Evolutionary conservation across 2,113 vertebrate species (phyloP), one percentile per base, ranked within the genome.

Genomic region (Sturnira hondurensis): DNA sequence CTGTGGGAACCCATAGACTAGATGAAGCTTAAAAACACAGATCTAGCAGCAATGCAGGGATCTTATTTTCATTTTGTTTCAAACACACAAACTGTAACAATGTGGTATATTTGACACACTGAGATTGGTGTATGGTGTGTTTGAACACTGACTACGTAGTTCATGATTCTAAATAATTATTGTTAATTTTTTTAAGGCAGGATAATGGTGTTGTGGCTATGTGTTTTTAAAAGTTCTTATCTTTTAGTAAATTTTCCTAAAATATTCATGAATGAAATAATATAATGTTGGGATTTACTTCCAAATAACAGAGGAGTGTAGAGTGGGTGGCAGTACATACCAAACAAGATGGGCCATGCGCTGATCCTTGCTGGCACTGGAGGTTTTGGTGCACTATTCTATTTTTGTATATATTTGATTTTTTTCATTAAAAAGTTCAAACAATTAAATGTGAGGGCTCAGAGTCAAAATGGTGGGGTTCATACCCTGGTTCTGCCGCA

Each of bases 131-230:
- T n/a, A n/a, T n/a, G n/a, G n/a, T n/a, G n/a, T n/a, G n/a, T n/a
- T 56, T 68, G 70, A 91, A 86, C 19, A 73, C 12, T 73, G n/a
- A 67, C 61, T 94, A 87, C 80, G 73, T 82, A 77, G 87, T 94
- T 93, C 74, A 76, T 89, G 80, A 73, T 33, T 80, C 73, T 91
- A 71, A 96, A 19, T 70, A 84, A 52, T 71, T 70, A 86, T n/a
- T 86, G 11, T 67, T 82, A 77, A 63, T 78, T n/a, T 71, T 71
- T 77, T 94, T 81, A 82, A 92, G 73, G 31, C 73, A 82, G 47
- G 58, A 86, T 82, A 81, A 94, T 24, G 50, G 36, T 43, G 77
- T 76, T 86, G 7, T 86, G 43, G 61, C 26, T 81, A 41, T 81
- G 5, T 87, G n/a, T 47, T 70, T 87, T 43, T 43, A 15, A 54